These are phyloP conservation scores for Neodiprion fabricii DNA, from an alignment of 1,140 invertebrate genomes.

Conservation along the genomic window DNA sequence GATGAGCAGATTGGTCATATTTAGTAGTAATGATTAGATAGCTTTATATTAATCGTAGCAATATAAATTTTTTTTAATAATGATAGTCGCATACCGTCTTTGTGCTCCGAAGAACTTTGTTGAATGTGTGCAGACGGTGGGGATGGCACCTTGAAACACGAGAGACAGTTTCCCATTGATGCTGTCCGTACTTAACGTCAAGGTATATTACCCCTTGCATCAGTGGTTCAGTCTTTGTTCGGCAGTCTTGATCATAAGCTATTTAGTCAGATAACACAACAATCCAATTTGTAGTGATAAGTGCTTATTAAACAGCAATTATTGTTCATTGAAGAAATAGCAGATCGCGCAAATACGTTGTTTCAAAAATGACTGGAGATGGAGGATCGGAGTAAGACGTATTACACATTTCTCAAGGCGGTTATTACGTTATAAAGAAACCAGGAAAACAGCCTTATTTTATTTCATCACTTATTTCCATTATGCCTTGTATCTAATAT, in stretches of 20 bases:
- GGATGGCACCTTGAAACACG: constrained; percentile 76
- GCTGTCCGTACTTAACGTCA: constrained; percentile 55
- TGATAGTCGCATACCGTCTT: constrained; percentile 65
- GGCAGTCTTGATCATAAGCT: constrained; percentile 56
- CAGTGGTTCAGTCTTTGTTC: constrained; percentile 58
- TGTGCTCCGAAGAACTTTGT: constrained; percentile 61
- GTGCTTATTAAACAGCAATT: too few relatives aligned
- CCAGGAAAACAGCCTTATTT: too few relatives aligned
- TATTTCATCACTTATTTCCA: too few relatives aligned
- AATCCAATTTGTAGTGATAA: too few relatives aligned
- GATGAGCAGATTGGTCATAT: not conserved
- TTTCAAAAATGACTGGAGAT: too few relatives aligned
- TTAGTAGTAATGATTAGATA: constrained; percentile 22
- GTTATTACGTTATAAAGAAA: too few relatives aligned
- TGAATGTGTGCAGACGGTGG: constrained; percentile 64
- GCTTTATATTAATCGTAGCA: constrained; percentile 10
- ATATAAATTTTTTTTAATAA: not conserved
- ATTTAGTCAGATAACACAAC: not conserved
- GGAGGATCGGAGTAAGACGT: too few relatives aligned
- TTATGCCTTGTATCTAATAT: too few relatives aligned
- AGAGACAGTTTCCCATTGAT: constrained; percentile 83
- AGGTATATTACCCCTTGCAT: constrained; percentile 53
- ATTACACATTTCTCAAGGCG: too few relatives aligned
- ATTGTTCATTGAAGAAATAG: too few relatives aligned
- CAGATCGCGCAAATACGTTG: too few relatives aligned